phyloP scores from a whole-genome alignment of 2,797 vertebrate species.

The Garrulus glandarius region DNA sequence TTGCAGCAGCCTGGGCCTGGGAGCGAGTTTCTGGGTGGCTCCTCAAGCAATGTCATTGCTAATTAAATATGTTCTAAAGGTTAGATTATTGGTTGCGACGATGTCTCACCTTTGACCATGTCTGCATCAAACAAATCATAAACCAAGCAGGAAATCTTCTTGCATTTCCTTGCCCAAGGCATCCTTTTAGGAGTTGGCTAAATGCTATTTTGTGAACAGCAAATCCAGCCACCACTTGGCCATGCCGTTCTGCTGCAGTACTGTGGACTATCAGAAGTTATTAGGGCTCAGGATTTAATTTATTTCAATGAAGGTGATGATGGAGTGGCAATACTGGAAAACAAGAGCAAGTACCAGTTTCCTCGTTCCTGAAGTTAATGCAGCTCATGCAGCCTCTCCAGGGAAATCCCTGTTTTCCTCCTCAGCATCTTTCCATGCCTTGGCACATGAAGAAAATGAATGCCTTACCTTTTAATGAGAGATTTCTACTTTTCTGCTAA shows the following conservation, averaged over 20 bases:
- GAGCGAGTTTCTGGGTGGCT: conserved; percentile 40
- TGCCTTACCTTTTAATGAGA: not conserved
- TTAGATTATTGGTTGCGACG: not conserved
- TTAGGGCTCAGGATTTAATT: not conserved
- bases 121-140: conserved; percentile 10
- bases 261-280: not conserved
- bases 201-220: not conserved
- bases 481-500: not conserved
- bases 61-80: conserved; percentile 24
- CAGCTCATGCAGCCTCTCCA: not conserved
- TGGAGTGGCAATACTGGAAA: not conserved
- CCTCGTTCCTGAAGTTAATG: not conserved
- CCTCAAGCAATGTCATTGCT: conserved; percentile 33
- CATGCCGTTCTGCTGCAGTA: not conserved
- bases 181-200: not conserved
- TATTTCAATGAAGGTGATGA: not conserved
- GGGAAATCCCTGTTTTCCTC: not conserved
- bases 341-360: not conserved
- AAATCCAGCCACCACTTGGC: not conserved
- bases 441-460: not conserved
- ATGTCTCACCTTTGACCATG: conserved; percentile 3
- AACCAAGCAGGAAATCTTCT: not conserved
- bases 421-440: not conserved
- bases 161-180: not conserved
- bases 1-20: not conserved